Conservation (phyloP, 2,888 invertebrate species). For the Xanthostigma xanthostigma region DNA sequence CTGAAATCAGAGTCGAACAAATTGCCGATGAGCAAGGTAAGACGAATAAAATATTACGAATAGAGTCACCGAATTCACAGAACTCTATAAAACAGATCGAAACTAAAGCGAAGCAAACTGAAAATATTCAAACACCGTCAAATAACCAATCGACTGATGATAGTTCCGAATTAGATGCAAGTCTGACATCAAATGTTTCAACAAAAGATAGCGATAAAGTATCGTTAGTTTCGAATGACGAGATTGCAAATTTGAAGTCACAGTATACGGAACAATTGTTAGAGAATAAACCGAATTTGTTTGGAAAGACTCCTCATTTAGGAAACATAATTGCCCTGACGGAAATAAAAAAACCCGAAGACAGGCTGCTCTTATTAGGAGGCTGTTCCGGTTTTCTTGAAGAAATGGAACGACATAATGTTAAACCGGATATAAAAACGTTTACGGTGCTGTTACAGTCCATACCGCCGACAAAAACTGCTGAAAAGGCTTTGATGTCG, state of each 20-base stretch:
- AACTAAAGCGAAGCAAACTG: neutral
- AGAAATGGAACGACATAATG: slow-evolving; percentile 50
- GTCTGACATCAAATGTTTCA: neutral
- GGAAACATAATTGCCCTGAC: slow-evolving; percentile 42
- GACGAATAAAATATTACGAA: neutral
- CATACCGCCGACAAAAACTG: slow-evolving; percentile 45
- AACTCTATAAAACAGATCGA: neutral
- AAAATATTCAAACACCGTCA: neutral
- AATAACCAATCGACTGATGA: neutral
- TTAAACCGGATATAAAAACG: slow-evolving; percentile 63
- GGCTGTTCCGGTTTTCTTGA: slow-evolving; percentile 61
- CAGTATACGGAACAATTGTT: too few relatives aligned
- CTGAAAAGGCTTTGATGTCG: slow-evolving; percentile 52
- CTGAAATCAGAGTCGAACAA: slow-evolving; percentile 10
- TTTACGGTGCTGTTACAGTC: slow-evolving; percentile 61
- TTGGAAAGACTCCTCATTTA: slow-evolving; percentile 42
- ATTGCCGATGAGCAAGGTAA: slow-evolving; percentile 3
- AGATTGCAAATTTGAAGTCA: neutral
- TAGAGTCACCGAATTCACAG: neutral
- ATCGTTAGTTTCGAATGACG: neutral
- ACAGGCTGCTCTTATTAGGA: slow-evolving; percentile 63
- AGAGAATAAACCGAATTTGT: slow-evolving; percentile 40
- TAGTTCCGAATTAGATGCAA: neutral
- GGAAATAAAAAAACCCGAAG: slow-evolving; percentile 41
- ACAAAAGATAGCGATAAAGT: slow-evolving; percentile 8